phyloP scores from a whole-genome alignment of 1,140 invertebrate species.

The Oreohelix idahoensis region DNA sequence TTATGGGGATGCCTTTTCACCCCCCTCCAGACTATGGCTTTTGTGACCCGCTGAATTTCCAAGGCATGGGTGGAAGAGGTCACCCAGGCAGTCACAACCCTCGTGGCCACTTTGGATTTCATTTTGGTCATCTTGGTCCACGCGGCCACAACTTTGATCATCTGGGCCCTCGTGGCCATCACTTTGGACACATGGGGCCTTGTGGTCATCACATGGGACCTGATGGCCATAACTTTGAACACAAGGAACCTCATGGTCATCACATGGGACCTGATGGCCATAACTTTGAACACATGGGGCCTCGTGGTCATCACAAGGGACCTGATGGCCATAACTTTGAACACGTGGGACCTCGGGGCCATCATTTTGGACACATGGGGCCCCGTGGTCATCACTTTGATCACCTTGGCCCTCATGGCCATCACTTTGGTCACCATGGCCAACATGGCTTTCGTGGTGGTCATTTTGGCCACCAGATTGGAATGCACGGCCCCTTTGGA shows the following conservation, averaged over 20 bases:
- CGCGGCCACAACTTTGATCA: background rate
- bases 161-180: background rate
- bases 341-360: background rate
- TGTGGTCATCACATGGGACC: background rate
- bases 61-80: background rate
- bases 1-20: background rate
- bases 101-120: background rate
- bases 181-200: background rate
- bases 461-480: background rate
- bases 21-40: background rate
- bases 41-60: background rate
- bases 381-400: background rate
- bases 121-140: background rate
- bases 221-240: no score
- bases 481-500: background rate
- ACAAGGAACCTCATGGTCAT: background rate
- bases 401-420: background rate
- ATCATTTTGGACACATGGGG: background rate
- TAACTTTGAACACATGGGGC: no score
- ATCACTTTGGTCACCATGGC: background rate
- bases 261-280: background rate
- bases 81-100: background rate
- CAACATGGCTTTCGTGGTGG: background rate
- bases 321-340: background rate
- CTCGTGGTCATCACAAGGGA: background rate